Conservation (phyloP, 2,888 invertebrate genomes). For the Metopia argyrocephala region DNA sequence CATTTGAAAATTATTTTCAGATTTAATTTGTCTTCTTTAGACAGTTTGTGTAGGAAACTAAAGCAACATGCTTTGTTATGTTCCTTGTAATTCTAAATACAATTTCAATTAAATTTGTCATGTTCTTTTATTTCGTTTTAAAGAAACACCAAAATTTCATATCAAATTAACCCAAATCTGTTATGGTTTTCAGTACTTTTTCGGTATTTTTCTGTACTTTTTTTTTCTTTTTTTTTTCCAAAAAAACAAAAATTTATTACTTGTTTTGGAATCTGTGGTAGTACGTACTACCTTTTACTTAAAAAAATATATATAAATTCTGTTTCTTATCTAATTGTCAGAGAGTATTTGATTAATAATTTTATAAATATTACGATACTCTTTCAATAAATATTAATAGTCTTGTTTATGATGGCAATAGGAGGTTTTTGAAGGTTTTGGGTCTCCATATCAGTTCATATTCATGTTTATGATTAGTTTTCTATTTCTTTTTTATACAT, state of each 20-base stretch:
- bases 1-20: background rate
- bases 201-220: too few species aligned
- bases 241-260: background rate
- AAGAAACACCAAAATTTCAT: background rate
- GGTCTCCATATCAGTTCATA: background rate
- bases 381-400: background rate
- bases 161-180: conserved; percentile 50
- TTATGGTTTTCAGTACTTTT: background rate
- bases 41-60: too few species aligned
- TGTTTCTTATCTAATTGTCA: background rate
- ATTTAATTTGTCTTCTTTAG: background rate
- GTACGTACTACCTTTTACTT: background rate
- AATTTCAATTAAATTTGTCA: conserved; percentile 23
- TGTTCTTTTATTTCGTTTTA: conserved; percentile 1
- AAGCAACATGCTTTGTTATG: background rate
- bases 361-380: background rate
- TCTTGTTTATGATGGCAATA: background rate
- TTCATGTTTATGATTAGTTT: background rate
- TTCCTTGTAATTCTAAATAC: background rate
- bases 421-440: background rate
- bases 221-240: background rate
- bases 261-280: conserved; percentile 5
- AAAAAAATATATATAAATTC: too few species aligned
- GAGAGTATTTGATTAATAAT: background rate
- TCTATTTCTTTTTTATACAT: background rate